A percentile compares a stretch with the other conserved stretches of the same genome.
phyloP scores from a whole-genome alignment of 2,888 invertebrate genomes.

The Saturnia pavonia region DNA sequence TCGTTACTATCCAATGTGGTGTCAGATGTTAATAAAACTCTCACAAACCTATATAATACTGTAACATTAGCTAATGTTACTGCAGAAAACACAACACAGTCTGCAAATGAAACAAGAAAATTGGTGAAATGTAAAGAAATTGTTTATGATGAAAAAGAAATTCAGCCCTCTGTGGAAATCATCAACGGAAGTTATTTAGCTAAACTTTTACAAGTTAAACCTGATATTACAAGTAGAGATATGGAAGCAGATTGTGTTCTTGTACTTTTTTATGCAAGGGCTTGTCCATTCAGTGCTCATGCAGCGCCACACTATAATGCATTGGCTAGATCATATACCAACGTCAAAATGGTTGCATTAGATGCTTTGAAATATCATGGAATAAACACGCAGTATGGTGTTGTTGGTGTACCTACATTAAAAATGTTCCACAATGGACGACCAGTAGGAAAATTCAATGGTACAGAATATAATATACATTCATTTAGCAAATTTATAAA shows the following conservation, averaged over 20 bases:
- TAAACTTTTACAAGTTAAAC: slow-evolving; percentile 83
- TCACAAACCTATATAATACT: slow-evolving; percentile 70
- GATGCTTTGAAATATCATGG: slow-evolving; percentile 92
- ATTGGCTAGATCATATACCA: slow-evolving; percentile 92
- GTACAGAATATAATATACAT: slow-evolving; percentile 89
- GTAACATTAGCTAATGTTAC: slow-evolving; percentile 71
- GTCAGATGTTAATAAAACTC: slow-evolving; percentile 72
- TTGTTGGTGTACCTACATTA: slow-evolving; percentile 94
- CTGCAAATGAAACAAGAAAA: slow-evolving; percentile 68
- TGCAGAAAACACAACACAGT: slow-evolving; percentile 60
- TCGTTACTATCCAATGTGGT: slow-evolving; percentile 72
- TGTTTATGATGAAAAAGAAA: slow-evolving; percentile 58
- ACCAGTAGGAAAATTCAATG: slow-evolving; percentile 92
- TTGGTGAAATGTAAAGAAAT: slow-evolving; percentile 71
- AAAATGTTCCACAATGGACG: slow-evolving; percentile 95
- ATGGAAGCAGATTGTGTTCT: slow-evolving; percentile 86
- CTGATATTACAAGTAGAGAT: slow-evolving; percentile 84
- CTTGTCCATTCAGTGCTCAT: slow-evolving; percentile 94
- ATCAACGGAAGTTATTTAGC: slow-evolving; percentile 88
- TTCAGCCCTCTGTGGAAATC: slow-evolving; percentile 80
- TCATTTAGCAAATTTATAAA: slow-evolving; percentile 90
- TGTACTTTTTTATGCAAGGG: slow-evolving; percentile 93
- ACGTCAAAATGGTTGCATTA: slow-evolving; percentile 92
- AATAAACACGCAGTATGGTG: slow-evolving; percentile 95
- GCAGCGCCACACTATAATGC: slow-evolving; percentile 96